Conservation (phyloP, 53 echinoderm and acorn worm species). For the Pentamera pediparva region DNA sequence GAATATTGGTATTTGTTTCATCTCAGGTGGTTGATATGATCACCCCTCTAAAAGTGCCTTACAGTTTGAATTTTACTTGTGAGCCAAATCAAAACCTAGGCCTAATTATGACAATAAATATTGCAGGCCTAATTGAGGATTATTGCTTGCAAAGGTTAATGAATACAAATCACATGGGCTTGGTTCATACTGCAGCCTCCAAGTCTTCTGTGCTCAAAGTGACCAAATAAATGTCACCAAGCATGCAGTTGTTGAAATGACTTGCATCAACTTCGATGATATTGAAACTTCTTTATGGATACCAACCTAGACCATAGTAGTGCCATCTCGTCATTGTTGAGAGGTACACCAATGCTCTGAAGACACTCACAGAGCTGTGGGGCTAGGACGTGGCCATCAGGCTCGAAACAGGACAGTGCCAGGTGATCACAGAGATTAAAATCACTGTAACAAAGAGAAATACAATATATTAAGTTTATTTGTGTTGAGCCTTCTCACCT, state of each 20-base stretch:
- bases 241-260: background rate
- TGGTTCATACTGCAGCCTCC: background rate
- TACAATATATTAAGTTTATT: background rate
- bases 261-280: too few relatives aligned
- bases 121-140: too few relatives aligned
- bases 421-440: conserved; percentile 74
- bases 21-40: too few relatives aligned
- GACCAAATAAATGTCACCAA: background rate
- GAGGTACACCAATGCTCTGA: conserved; percentile 57
- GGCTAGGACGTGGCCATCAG: conserved; percentile 58
- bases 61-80: too few relatives aligned
- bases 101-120: too few relatives aligned
- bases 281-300: background rate
- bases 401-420: conserved; percentile 70
- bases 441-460: conserved; percentile 43
- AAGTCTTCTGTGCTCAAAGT: background rate
- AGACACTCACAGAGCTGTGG: conserved; percentile 84
- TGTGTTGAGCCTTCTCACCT: too few relatives aligned
- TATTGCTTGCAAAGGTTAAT: too few relatives aligned
- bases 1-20: too few relatives aligned
- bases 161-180: too few relatives aligned
- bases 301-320: conserved; percentile 78
- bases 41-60: too few relatives aligned
- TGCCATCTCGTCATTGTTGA: conserved; percentile 76
- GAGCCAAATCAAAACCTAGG: too few relatives aligned